Evolutionary conservation across 2,113 vertebrate genomes (phyloP).

Genomic region (Hystrix cristata): DNA sequence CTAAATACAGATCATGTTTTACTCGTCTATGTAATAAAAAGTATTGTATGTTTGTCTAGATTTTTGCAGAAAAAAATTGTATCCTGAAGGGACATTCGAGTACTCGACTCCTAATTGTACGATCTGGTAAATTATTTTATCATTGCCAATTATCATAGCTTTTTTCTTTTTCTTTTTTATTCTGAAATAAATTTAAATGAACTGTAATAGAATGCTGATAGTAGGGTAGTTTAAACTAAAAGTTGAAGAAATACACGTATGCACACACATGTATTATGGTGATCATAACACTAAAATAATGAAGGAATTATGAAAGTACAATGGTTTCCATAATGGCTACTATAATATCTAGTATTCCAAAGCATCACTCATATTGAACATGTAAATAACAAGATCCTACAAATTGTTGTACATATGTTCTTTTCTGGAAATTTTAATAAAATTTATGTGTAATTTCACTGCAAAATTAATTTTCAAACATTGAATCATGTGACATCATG

Average conservation of each 20-base stretch:
- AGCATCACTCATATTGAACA: not conserved
- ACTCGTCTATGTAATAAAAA: not conserved
- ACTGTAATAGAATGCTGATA: not conserved
- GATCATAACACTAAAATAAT: not conserved
- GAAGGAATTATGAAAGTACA: not conserved
- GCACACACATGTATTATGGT: not conserved
- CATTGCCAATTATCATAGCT: not conserved
- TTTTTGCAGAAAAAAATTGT: not conserved
- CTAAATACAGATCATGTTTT: not conserved
- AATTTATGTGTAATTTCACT: not conserved
- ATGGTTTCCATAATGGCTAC: not conserved
- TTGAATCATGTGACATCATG: not conserved
- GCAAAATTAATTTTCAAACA: not conserved
- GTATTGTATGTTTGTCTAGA: not conserved
- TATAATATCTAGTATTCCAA: slow-evolving; percentile 7
- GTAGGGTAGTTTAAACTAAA: not conserved
- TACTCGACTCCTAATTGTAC: not conserved
- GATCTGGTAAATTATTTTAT: not conserved
- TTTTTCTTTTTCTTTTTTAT: not conserved
- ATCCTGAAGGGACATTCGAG: not conserved
- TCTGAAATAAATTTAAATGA: slow-evolving; percentile 2
- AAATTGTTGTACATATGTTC: not conserved
- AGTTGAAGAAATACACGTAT: not conserved
- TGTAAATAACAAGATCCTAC: not conserved
- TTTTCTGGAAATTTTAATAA: not conserved